phyloP scores from a whole-genome alignment of 37 sponge, comb jelly and placozoan genomes.

The Amphimedon queenslandica region DNA sequence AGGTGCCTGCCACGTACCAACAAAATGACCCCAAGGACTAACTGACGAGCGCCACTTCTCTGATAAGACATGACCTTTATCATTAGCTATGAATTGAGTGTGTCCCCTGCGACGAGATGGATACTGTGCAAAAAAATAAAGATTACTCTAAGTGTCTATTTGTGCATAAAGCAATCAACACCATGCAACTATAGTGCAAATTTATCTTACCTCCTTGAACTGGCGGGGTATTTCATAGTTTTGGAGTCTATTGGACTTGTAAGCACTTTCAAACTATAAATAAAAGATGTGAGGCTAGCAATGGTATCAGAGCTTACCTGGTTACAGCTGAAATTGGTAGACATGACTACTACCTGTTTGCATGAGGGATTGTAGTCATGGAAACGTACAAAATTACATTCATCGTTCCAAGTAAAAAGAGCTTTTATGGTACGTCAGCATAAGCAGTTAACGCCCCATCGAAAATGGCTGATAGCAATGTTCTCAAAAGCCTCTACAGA shows the following conservation, averaged over 20 bases:
- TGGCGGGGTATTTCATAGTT: constrained; percentile 60
- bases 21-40: constrained; percentile 63
- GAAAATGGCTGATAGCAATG: too few species aligned
- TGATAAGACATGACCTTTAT: constrained; percentile 48
- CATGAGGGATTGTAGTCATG: too few species aligned
- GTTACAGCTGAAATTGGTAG: constrained; percentile 65
- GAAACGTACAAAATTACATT: too few species aligned
- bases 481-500: too few species aligned
- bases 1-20: constrained; percentile 63
- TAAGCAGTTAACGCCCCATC: too few species aligned
- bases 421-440: too few species aligned
- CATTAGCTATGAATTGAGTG: constrained; percentile 47
- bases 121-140: constrained; percentile 10
- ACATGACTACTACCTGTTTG: too few species aligned
- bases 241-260: constrained; percentile 39
- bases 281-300: neutral
- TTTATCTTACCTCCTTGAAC: constrained; percentile 64
- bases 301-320: constrained; percentile 30
- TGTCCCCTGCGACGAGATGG: constrained; percentile 39
- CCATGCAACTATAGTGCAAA: constrained; percentile 17
- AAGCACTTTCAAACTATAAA: constrained; percentile 62
- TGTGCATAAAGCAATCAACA: neutral
- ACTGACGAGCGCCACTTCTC: neutral
- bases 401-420: too few species aligned
- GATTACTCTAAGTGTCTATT: neutral